Conservation (phyloP, 2,797 vertebrate species). For the Micromesistius poutassou region DNA sequence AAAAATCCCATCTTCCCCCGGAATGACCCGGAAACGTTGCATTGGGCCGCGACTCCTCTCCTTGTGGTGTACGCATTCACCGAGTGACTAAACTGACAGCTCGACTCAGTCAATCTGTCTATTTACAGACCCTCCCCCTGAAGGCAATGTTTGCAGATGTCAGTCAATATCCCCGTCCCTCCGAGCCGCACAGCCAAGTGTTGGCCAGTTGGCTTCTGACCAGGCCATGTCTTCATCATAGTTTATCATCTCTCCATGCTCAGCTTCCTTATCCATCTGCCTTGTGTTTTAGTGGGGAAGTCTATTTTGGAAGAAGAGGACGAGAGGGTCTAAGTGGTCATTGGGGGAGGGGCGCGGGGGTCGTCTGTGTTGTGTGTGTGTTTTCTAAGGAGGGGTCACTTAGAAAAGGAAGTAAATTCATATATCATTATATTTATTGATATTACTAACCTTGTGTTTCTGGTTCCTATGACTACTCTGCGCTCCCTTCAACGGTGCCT, state of each 20-base stretch:
- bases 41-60: neutral
- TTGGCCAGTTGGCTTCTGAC: constrained; percentile 18
- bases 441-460: too few species aligned
- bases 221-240: neutral
- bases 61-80: too few species aligned
- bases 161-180: constrained; percentile 12
- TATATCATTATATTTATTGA: too few species aligned
- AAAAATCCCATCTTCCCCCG: too few species aligned
- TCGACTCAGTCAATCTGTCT: neutral
- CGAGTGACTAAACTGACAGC: neutral
- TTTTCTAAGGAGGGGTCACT: too few species aligned
- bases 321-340: too few species aligned
- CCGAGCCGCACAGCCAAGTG: constrained; percentile 14
- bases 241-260: neutral
- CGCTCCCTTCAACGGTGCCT: neutral
- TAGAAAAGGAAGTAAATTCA: too few species aligned
- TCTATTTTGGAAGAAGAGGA: neutral
- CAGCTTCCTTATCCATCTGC: neutral
- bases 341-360: too few species aligned
- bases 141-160: neutral
- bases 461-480: neutral
- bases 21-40: neutral
- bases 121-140: neutral
- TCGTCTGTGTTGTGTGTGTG: too few species aligned
- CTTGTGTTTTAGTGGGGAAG: neutral